Base-by-base conservation (phyloP, 2,888 invertebrate genomes). In the Resseliella maxima region DNA sequence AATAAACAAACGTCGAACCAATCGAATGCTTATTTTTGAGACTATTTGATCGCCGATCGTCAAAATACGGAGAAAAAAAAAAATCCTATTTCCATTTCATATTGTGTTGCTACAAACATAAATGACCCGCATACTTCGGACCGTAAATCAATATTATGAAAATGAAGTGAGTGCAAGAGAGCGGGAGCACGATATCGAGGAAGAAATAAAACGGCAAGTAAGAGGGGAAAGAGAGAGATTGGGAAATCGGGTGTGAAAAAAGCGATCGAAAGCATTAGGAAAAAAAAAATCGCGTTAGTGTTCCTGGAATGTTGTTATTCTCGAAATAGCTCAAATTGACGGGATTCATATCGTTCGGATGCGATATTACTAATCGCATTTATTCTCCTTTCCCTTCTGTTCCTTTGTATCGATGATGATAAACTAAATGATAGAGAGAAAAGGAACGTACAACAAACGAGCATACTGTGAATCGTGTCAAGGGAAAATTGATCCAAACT, bases 241-340 rank as follows among this genome's bases (percentile, higher is more conserved):
- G n/a, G n/a, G n/a, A n/a, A n/a, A n/a, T n/a, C n/a, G n/a, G n/a
- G 12, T 45, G 12, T 45, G 45, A 45, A 45, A 45, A 45, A 10
- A 45, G 45, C 45, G n/a, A 10, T 45, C 12, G 12, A 41, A 8
- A 41, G 12, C 41, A 41, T 15, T 18, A 50, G 18, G 15, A 50
- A 50, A 50, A 2, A 6, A 15, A 50, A 50, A 15, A 50, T 41
- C 18, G 46, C 18, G 46, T 18, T 41, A 59, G 2, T 27, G 72
- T 72, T 72, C 31, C 72, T 72, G 72, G 72, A 72, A 72, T 72
- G 72, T 31, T 72, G 27, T 24, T 59, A 72, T 72, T 72, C n/a
- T 31, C 12, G 15, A 15, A 35, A 72, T 72, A 72, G 24, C 1
- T 24, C 24, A 10, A 8, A 24, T 8, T 12, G 35, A 72, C 15